Evolutionary conservation across 2,797 vertebrate species (phyloP).

Genomic region (Rhabdophis nuchalis): DNA sequence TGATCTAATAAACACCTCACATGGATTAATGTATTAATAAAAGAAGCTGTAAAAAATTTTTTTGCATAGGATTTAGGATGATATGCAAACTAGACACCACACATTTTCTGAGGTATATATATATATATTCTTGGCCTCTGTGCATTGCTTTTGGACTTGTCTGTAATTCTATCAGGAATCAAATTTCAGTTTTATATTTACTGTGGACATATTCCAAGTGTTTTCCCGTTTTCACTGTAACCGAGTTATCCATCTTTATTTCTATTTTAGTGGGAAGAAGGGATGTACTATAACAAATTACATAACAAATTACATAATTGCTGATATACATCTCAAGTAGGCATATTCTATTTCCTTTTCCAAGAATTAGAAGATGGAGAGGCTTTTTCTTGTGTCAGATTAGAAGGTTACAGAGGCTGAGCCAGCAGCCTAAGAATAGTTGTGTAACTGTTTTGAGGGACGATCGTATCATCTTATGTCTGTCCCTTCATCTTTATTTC

Average conservation of each 20-base stretch:
- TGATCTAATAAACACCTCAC: neutral
- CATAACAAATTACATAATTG: neutral
- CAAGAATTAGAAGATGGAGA: neutral
- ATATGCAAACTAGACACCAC: neutral
- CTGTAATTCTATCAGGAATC: neutral
- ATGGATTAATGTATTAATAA: neutral
- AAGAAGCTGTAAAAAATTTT: neutral
- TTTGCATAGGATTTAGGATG: neutral
- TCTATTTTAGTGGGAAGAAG: neutral
- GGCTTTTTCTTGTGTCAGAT: neutral
- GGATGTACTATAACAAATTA: neutral
- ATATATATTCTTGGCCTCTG: neutral
- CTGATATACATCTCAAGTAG: neutral
- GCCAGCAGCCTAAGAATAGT: neutral
- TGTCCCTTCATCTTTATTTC: neutral
- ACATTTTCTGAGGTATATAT: neutral
- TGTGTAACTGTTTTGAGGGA: neutral
- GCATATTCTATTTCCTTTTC: neutral
- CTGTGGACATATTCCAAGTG: neutral
- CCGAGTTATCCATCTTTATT: neutral
- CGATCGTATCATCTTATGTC: neutral
- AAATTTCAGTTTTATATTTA: neutral
- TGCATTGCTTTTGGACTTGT: neutral
- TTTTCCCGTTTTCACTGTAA: neutral
- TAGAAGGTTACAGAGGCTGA: neutral